Evolutionary conservation across 2,113 vertebrate species (phyloP).

Genomic region (Nibea coibor): DNA sequence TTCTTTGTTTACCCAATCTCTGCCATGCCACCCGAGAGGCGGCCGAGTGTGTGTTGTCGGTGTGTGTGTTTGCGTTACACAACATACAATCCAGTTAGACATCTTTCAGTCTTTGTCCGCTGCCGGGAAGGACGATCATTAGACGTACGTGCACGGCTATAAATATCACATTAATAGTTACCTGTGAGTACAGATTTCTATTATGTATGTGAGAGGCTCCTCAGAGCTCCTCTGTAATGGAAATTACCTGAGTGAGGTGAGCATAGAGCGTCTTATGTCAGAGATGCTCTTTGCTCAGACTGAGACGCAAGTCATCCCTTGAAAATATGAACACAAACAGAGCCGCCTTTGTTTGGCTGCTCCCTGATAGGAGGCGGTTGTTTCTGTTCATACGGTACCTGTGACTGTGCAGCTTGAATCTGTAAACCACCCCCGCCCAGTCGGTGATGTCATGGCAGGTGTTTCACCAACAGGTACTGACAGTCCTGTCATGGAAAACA

Average conservation of each 20-base stretch:
- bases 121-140: conserved; percentile 26
- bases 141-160: background rate
- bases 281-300: conserved; percentile 1
- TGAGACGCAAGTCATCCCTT: conserved; percentile 5
- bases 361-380: background rate
- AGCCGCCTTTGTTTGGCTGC: conserved; percentile 26
- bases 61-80: conserved; percentile 40
- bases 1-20: conserved; percentile 75
- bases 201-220: background rate
- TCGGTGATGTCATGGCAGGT: conserved; percentile 50
- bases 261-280: background rate
- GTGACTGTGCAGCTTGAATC: conserved; percentile 2
- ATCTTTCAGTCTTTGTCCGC: conserved; percentile 41
- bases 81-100: conserved; percentile 40
- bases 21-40: conserved; percentile 72
- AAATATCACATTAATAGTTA: conserved; percentile 10
- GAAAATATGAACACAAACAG: conserved; percentile 17
- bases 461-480: background rate
- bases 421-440: background rate
- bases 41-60: conserved; percentile 22
- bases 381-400: background rate
- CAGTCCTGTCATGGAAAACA: conserved; percentile 45
- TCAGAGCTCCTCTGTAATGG: background rate
- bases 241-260: background rate
- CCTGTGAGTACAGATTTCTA: conserved; percentile 4